Conservation (phyloP, 2,888 invertebrate species). For the Clostera curtula region DNA sequence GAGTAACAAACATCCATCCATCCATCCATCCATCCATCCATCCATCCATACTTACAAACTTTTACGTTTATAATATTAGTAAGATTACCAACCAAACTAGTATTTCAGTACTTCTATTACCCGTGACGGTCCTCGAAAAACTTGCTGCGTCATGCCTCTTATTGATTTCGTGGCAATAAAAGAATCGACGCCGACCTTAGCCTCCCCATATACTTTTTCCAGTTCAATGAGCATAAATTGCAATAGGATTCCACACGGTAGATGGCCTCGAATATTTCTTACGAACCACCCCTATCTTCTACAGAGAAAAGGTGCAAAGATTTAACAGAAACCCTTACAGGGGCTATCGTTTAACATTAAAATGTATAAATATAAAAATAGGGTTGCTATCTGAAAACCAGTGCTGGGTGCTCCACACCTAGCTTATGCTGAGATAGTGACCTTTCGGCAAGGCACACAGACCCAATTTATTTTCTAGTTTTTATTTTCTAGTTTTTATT, state of each 20-base stretch:
- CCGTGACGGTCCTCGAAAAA: constrained; percentile 29
- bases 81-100: no score
- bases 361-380: constrained; percentile 22
- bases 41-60: no score
- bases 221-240: constrained; percentile 71
- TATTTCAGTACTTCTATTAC: constrained; percentile 38
- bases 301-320: constrained; percentile 54
- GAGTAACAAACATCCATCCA: no score
- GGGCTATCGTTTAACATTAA: constrained; percentile 50
- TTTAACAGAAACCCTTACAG: constrained; percentile 49
- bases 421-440: no score
- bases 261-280: constrained; percentile 59
- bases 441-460: no score
- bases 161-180: constrained; percentile 69
- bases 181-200: constrained; percentile 61
- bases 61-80: no score
- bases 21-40: no score
- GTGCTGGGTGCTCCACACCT: no score
- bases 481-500: no score
- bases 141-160: constrained; percentile 52
- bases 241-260: constrained; percentile 67
- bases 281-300: constrained; percentile 40
- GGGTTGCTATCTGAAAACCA: not conserved
- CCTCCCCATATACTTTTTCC: constrained; percentile 67
- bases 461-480: no score